Base-by-base conservation (phyloP, 2,888 invertebrate species). In the Habroteleia sp. region DNA sequence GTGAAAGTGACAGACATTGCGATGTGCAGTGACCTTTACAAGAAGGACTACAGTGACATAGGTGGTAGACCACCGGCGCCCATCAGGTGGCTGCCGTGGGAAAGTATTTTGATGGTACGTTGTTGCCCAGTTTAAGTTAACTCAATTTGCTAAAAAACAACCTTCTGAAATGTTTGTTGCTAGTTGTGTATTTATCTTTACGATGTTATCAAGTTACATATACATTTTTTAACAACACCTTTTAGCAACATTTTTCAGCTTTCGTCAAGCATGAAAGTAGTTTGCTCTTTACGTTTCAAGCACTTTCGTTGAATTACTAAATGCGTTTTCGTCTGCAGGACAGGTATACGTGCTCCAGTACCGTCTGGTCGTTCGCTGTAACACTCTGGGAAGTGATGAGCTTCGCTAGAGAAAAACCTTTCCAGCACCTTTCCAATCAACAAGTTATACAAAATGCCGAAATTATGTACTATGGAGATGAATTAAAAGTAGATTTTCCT, bases 71-170 rank as follows among this genome's bases (percentile, higher is more conserved):
- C 91, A 37, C 91, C 91, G 33, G 91, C 91, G 35, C 92, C 92
- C 23, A 91, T 92, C 68, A 89, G 92, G 80, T 92, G 92, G 92
- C 85, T 92, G 78, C 91, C 92, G 33, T 92, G 92, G 92, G 92
- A 92, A 84, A 92, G 92, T 79, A 91, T 92, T 80, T 87, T 92
- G 35, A 82, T 92, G 89, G 92, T 92, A 89, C 89, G 86, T 82
- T 56, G 35, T 48, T 20, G 5, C 13, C 29, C 20, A 1, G 13
- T 13, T 10, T 5, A 17, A 39, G 6, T 39, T 3, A 13, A 8
- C 4, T 1, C 4, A 31, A 6, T 50, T 54, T n/a, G 27, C 8
- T 20, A 1, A 11, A 5, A n/a, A n/a, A n/a, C n/a, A n/a, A n/a
- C n/a, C n/a, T n/a, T n/a, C n/a, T n/a, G n/a, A n/a, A n/a, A n/a